These are phyloP conservation scores for Parus major DNA, from an alignment of 2,113 vertebrate species.

Conservation along the genomic window DNA sequence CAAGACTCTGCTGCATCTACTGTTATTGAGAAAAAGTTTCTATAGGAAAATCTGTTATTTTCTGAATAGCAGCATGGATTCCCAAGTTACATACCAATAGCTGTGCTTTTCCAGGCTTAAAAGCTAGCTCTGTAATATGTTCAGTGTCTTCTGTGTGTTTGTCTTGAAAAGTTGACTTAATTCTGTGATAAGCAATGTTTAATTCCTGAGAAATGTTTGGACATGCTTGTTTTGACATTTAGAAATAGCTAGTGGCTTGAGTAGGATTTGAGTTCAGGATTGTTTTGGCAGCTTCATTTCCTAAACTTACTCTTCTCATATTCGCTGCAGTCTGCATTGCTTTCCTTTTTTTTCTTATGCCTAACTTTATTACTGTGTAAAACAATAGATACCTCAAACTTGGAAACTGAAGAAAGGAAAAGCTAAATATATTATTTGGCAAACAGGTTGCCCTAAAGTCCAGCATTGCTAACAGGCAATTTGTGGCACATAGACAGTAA, in stretches of 20 bases:
- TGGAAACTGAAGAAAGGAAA: slow-evolving; percentile 24
- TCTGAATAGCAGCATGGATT: background rate
- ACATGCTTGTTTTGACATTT: background rate
- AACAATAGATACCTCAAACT: slow-evolving; percentile 12
- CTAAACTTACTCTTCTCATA: background rate
- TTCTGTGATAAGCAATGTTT: background rate
- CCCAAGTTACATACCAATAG: background rate
- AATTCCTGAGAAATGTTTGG: background rate
- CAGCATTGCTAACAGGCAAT: background rate
- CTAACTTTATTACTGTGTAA: background rate
- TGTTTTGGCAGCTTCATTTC: slow-evolving; percentile 40
- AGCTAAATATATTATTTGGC: background rate
- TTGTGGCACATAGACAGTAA: background rate
- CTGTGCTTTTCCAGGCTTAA: background rate
- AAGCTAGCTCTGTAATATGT: background rate
- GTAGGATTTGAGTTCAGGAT: background rate
- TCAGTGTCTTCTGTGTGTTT: background rate
- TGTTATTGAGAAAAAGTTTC: background rate
- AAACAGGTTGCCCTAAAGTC: background rate
- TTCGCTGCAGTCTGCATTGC: background rate
- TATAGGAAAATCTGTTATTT: background rate
- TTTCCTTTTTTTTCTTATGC: slow-evolving; percentile 24
- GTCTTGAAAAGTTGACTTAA: background rate
- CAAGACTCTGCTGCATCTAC: background rate
- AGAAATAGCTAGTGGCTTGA: background rate